phyloP scores from a whole-genome alignment of 2,113 vertebrate species.

The Corynorhinus townsendii region DNA sequence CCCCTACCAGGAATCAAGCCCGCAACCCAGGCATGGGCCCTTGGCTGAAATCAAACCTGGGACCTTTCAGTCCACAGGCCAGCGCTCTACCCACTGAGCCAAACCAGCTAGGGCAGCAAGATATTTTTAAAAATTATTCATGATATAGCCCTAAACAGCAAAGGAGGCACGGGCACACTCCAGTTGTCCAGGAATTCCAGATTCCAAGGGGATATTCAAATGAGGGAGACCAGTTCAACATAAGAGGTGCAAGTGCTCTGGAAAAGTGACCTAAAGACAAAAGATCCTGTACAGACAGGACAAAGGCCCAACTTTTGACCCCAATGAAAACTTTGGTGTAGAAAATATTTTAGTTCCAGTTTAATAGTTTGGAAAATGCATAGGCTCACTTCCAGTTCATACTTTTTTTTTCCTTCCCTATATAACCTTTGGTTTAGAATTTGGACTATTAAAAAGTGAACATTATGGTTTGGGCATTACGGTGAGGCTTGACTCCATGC shows the following conservation, averaged over 20 bases:
- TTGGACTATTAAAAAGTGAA: too few species aligned
- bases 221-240: not conserved
- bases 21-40: too few species aligned
- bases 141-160: not conserved
- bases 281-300: not conserved
- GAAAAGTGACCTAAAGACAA: not conserved
- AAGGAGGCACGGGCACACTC: not conserved
- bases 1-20: too few species aligned
- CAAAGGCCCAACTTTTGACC: not conserved
- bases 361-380: slow-evolving; percentile 22
- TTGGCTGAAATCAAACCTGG: too few species aligned
- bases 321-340: slow-evolving; percentile 5
- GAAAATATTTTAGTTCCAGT: not conserved
- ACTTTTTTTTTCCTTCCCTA: not conserved
- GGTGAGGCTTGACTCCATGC: too few species aligned
- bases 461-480: too few species aligned
- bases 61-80: too few species aligned
- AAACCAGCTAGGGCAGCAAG: not conserved
- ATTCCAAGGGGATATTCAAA: not conserved
- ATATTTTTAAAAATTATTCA: not conserved
- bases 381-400: not conserved
- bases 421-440: too few species aligned
- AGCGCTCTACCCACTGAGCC: too few species aligned
- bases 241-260: not conserved
- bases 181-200: not conserved